A percentile compares a stretch with the other conserved stretches of the same genome.
Evolutionary conservation across 2,888 invertebrate species (phyloP).

Genomic region (Lomographa bimaculata): DNA sequence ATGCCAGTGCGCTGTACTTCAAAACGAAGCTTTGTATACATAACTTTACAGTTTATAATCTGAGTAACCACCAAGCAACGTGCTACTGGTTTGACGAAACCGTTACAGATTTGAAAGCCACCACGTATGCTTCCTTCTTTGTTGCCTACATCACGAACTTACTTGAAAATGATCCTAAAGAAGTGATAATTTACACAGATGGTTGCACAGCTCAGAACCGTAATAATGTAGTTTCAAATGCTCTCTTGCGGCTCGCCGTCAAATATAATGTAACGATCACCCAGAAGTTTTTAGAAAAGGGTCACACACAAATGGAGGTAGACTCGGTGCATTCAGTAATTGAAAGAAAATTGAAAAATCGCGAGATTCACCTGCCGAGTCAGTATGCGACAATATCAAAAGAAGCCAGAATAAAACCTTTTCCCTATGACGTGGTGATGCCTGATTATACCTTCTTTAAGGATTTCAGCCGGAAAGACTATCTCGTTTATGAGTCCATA

Average conservation of each 20-base stretch:
- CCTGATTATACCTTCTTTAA: slow-evolving; percentile 6
- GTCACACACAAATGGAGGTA: slow-evolving; percentile 34
- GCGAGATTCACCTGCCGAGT: slow-evolving; percentile 21
- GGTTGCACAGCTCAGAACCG: slow-evolving; percentile 41
- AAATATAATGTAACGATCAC: slow-evolving; percentile 27
- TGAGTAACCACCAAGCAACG: slow-evolving; percentile 28
- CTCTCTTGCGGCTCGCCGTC: slow-evolving; percentile 32
- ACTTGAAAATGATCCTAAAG: slow-evolving; percentile 21
- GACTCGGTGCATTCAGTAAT: slow-evolving; percentile 46
- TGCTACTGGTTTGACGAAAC: slow-evolving; percentile 31
- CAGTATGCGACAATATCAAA: slow-evolving; percentile 2
- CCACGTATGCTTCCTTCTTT: slow-evolving; percentile 27
- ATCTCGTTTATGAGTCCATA: slow-evolving; percentile 3
- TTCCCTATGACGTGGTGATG: neutral
- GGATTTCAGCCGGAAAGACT: slow-evolving; percentile 1
- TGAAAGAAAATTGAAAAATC: slow-evolving; percentile 45
- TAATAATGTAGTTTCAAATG: slow-evolving; percentile 36
- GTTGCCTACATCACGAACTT: slow-evolving; percentile 28
- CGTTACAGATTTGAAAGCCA: slow-evolving; percentile 15
- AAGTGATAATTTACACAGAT: slow-evolving; percentile 32
- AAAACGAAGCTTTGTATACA: slow-evolving; percentile 43
- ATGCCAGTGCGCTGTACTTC: slow-evolving; percentile 43
- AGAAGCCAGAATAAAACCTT: neutral
- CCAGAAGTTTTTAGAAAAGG: slow-evolving; percentile 37
- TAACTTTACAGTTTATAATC: slow-evolving; percentile 40